Conservation (phyloP, 2,797 vertebrate genomes). For the Tadarida brasiliensis region DNA sequence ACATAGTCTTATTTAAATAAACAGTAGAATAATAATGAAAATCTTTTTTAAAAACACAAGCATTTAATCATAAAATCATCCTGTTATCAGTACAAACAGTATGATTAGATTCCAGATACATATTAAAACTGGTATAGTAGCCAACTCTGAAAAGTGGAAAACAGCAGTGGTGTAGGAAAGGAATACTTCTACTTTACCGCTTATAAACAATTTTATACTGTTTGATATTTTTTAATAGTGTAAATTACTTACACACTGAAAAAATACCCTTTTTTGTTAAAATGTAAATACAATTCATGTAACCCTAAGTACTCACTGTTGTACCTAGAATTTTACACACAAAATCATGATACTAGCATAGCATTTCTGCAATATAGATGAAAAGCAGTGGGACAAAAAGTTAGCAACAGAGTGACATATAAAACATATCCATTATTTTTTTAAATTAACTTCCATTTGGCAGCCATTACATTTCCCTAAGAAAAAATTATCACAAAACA, state of each 20-base stretch:
- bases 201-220: slow-evolving; percentile 14
- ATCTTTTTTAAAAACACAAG: slow-evolving; percentile 41
- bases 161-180: background rate
- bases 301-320: slow-evolving; percentile 20
- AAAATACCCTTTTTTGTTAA: background rate
- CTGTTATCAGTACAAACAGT: background rate
- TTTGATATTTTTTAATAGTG: background rate
- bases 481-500: slow-evolving; percentile 10
- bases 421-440: background rate
- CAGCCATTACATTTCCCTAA: slow-evolving; percentile 9
- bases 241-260: background rate
- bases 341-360: background rate
- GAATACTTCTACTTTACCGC: background rate
- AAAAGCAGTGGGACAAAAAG: slow-evolving; percentile 46
- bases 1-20: slow-evolving; percentile 48
- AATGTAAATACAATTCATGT: slow-evolving; percentile 43
- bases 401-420: background rate
- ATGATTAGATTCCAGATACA: background rate
- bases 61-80: slow-evolving; percentile 54
- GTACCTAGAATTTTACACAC: slow-evolving; percentile 30
- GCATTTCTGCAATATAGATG: slow-evolving; percentile 21
- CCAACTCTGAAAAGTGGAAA: background rate
- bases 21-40: background rate
- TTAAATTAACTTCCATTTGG: background rate
- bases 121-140: background rate